Conservation (phyloP, 2,888 invertebrate genomes). For the Gonocerus acuteangulatus region DNA sequence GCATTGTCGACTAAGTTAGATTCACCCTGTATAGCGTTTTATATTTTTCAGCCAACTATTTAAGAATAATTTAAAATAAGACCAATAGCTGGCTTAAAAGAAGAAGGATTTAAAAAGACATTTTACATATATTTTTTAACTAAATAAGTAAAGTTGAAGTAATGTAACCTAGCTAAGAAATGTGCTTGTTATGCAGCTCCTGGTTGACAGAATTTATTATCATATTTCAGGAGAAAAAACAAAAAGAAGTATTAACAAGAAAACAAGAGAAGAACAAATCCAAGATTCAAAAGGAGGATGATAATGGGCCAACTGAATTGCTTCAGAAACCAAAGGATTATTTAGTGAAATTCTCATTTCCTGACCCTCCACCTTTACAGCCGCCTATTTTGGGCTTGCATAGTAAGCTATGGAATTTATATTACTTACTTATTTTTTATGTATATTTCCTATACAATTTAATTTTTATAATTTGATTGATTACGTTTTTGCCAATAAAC, state of each 20-base stretch:
- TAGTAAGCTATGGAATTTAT: slow-evolving; percentile 51
- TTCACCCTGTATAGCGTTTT: too few relatives aligned
- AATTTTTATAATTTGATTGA: slow-evolving; percentile 10
- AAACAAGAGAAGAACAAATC: slow-evolving; percentile 87
- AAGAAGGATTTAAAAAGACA: too few relatives aligned
- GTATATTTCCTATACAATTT: slow-evolving; percentile 3
- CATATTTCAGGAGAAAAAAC: slow-evolving; percentile 73
- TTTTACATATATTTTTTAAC: too few relatives aligned
- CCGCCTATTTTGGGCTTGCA: slow-evolving; percentile 95
- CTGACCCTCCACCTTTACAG: slow-evolving; percentile 90
- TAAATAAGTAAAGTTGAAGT: too few relatives aligned
- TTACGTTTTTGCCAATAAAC: slow-evolving; percentile 11
- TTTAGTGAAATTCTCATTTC: slow-evolving; percentile 94
- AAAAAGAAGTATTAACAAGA: slow-evolving; percentile 80
- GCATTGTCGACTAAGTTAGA: too few relatives aligned
- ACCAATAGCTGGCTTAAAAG: too few relatives aligned
- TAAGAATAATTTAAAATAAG: too few relatives aligned
- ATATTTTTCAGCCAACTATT: too few relatives aligned
- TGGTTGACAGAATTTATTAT: too few relatives aligned
- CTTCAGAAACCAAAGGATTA: slow-evolving; percentile 90
- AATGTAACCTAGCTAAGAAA: too few relatives aligned
- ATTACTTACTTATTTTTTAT: too few relatives aligned
- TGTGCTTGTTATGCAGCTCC: too few relatives aligned
- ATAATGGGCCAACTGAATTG: slow-evolving; percentile 70
- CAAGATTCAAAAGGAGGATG: slow-evolving; percentile 73